Conservation (phyloP, 2,888 invertebrate species). For the Folsomia manolachei region DNA sequence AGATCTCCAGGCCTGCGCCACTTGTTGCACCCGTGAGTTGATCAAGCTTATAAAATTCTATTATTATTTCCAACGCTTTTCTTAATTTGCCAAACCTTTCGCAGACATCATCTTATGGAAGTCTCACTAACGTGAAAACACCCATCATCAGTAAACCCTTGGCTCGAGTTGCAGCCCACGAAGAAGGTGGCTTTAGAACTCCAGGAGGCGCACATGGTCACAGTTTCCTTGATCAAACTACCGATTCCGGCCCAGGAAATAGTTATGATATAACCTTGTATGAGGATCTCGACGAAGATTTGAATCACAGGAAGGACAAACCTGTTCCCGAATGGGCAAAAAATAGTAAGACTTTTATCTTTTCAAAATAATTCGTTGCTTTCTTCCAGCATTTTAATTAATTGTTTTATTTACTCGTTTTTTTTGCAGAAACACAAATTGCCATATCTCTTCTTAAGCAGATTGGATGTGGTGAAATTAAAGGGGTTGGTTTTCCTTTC, state of each 20-base stretch:
- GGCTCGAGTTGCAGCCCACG: too few relatives aligned
- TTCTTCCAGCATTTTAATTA: constrained; percentile 6
- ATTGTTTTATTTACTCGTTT: neutral
- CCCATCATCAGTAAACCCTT: too few relatives aligned
- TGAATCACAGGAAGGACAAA: constrained; percentile 43
- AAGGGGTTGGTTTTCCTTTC: neutral
- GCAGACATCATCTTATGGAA: too few relatives aligned
- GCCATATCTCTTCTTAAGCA: neutral
- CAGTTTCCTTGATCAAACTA: constrained; percentile 34
- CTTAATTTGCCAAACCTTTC: neutral
- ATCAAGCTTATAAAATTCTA: neutral
- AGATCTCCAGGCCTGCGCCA: neutral
- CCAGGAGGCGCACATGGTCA: too few relatives aligned
- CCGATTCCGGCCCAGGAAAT: constrained; percentile 27
- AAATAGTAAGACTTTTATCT: constrained; percentile 32
- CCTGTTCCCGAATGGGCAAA: constrained; percentile 42
- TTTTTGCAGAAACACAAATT: constrained; percentile 1
- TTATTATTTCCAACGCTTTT: neutral
- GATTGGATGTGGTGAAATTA: neutral
- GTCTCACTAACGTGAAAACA: too few relatives aligned
- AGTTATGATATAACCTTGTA: constrained; percentile 45
- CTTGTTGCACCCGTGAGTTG: neutral
- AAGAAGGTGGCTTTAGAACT: too few relatives aligned
- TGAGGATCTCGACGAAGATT: constrained; percentile 46
- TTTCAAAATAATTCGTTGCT: neutral